Evolutionary conservation across 92 coral and sea anemone species (phyloP).

Genomic region (Epizoanthus fatuus): DNA sequence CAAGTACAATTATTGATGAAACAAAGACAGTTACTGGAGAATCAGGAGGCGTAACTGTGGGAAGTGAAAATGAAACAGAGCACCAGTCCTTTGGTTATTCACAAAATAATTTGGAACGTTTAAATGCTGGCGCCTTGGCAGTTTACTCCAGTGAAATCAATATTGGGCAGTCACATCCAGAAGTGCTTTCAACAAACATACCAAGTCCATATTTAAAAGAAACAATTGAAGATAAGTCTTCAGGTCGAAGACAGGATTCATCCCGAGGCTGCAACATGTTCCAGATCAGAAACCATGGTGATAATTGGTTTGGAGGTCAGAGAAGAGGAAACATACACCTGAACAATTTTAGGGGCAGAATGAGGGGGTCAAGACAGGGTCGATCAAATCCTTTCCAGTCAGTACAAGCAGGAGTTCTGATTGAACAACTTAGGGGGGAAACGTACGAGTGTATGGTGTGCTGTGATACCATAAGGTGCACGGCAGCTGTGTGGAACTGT

Average conservation of each 20-base stretch:
- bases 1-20: neutral
- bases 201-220: neutral
- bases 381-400: conserved; percentile 72
- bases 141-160: neutral
- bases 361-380: conserved; percentile 20
- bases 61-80: neutral
- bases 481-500: conserved; percentile 93
- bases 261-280: neutral
- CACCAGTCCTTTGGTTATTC: neutral
- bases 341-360: neutral
- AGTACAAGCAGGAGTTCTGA: conserved; percentile 87
- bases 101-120: neutral
- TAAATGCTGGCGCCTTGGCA: neutral
- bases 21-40: neutral
- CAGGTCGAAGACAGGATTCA: neutral
- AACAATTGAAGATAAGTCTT: neutral
- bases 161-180: neutral
- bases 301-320: neutral
- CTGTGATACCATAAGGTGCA: conserved; percentile 87
- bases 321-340: neutral
- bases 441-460: conserved; percentile 99
- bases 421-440: conserved; percentile 91
- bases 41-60: neutral
- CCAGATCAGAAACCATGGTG: neutral
- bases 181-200: neutral